Conservation (phyloP, 2,888 invertebrate genomes). For the Scaptodrosophila latifasciaeformis region DNA sequence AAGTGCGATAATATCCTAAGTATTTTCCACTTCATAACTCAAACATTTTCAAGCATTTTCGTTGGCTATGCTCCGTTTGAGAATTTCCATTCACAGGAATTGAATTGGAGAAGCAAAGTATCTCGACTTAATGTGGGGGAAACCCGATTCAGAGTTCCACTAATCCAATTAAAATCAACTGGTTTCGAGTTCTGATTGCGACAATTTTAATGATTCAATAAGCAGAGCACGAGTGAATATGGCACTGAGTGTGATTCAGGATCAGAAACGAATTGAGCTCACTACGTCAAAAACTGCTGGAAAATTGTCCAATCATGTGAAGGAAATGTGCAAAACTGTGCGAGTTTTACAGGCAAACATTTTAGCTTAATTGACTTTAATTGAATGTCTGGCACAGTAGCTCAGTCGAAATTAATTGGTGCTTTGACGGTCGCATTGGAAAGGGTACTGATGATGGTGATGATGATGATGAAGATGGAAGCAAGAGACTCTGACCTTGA, state of each 20-base stretch:
- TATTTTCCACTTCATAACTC: conserved; percentile 18
- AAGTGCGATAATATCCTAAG: conserved; percentile 21
- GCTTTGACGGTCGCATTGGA: no score
- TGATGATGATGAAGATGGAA: no score
- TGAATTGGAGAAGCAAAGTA: no score
- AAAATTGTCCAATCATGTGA: conserved; percentile 4
- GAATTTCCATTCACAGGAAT: no score
- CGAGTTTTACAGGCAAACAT: background rate
- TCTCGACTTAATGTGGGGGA: no score
- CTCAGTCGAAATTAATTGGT: background rate
- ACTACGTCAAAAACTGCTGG: no score
- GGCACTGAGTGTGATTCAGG: no score
- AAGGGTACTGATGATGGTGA: no score
- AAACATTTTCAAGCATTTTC: conserved; percentile 12
- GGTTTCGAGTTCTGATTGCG: conserved; percentile 14
- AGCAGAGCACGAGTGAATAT: no score
- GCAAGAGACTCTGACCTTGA: no score
- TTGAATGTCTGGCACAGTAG: background rate
- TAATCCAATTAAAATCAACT: conserved; percentile 28
- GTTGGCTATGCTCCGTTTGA: background rate
- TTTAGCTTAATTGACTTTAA: conserved; percentile 2
- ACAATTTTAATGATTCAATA: conserved; percentile 23
- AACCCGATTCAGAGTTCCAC: no score
- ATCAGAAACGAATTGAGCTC: no score
- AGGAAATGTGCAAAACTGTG: background rate